Evolutionary conservation across 2,113 vertebrate species (phyloP).

Genomic region (Syrrhaptes paradoxus): DNA sequence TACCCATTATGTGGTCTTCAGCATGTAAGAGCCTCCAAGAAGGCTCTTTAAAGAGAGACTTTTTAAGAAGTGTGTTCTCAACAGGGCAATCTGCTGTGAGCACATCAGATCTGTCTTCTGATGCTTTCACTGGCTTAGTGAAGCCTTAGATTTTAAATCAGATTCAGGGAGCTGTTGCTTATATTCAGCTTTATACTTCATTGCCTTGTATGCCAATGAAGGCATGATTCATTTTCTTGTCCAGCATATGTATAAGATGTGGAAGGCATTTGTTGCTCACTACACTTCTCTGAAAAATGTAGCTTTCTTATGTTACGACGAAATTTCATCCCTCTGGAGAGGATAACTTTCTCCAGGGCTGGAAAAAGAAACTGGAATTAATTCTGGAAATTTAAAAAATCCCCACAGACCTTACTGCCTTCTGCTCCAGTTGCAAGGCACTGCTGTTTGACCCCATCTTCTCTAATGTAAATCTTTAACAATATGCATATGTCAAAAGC

Average conservation of each 20-base stretch:
- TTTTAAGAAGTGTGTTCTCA: not conserved
- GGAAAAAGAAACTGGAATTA: not conserved
- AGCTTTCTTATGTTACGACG: not conserved
- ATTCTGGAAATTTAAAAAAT: conserved; percentile 19
- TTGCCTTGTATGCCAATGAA: not conserved
- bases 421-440: conserved; percentile 16
- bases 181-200: not conserved
- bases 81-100: not conserved
- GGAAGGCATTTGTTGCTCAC: not conserved
- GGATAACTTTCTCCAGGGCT: not conserved
- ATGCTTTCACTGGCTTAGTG: not conserved
- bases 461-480: conserved; percentile 40
- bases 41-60: not conserved
- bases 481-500: conserved; percentile 23
- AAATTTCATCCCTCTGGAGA: not conserved
- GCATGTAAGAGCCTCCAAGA: not conserved
- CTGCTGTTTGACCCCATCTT: not conserved
- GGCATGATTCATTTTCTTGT: not conserved
- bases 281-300: not conserved
- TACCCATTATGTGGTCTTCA: not conserved
- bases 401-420: not conserved
- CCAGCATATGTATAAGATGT: not conserved
- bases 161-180: not conserved
- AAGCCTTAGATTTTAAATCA: not conserved
- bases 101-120: not conserved